Percentiles rank a stretch among this genome's conserved stretches.
Evolutionary conservation across 2,113 vertebrate genomes (phyloP).

Genomic region (Leucopsar rothschildi): DNA sequence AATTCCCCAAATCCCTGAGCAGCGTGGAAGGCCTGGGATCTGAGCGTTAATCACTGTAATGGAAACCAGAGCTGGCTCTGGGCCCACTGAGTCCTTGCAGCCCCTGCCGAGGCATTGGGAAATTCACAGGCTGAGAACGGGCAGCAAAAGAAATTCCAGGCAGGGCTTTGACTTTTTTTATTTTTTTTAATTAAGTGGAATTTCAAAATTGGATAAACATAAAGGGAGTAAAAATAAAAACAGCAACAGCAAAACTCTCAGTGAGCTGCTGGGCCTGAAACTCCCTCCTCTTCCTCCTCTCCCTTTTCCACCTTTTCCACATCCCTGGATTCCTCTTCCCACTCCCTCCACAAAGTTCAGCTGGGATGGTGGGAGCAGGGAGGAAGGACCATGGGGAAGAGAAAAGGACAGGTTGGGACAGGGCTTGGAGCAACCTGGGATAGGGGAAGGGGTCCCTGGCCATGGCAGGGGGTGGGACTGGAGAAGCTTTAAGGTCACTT

Average conservation of each 20-base stretch:
- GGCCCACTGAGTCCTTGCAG: constrained; percentile 75
- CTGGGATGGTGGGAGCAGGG: neutral
- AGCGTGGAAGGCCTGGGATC: constrained; percentile 58
- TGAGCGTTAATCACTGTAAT: constrained; percentile 82
- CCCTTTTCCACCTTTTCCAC: neutral
- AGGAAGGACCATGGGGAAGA: neutral
- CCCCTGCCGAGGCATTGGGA: constrained; percentile 62
- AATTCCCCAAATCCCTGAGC: constrained; percentile 68
- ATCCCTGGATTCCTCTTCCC: neutral
- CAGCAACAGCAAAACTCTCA: neutral
- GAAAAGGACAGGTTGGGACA: neutral
- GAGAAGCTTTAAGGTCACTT: neutral
- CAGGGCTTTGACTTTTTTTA: neutral
- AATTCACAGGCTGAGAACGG: constrained; percentile 64
- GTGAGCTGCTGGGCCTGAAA: neutral
- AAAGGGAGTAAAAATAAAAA: constrained; percentile 70
- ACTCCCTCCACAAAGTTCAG: neutral
- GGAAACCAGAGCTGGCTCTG: constrained; percentile 80
- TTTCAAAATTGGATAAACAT: constrained; percentile 61
- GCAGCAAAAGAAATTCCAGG: constrained; percentile 76
- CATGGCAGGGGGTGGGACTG: neutral
- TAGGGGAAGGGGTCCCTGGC: neutral
- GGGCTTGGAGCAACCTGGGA: neutral
- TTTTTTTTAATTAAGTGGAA: constrained; percentile 5
- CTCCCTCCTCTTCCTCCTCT: neutral